These are phyloP conservation scores for Ictidomys tridecemlineatus DNA, from an alignment of 2,113 vertebrate species.

Conservation along the genomic window DNA sequence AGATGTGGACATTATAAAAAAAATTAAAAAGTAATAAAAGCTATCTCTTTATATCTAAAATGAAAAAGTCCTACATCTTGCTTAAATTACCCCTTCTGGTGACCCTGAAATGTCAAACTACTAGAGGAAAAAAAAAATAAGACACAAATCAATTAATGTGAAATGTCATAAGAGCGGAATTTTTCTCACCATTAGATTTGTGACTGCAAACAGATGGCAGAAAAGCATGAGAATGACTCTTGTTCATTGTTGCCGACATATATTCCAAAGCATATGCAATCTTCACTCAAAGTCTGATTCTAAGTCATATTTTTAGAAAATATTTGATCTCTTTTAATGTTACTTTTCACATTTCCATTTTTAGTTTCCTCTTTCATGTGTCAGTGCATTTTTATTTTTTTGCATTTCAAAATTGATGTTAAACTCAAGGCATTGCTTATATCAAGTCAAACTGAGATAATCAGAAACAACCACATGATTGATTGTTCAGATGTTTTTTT, in stretches of 20 bases:
- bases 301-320: conserved; percentile 51
- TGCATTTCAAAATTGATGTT: background rate
- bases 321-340: background rate
- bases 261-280: background rate
- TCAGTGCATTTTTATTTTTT: background rate
- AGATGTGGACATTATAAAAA: background rate
- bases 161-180: background rate
- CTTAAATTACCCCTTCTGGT: background rate
- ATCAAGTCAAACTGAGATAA: conserved; percentile 47
- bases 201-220: conserved; percentile 36
- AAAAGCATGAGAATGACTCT: background rate
- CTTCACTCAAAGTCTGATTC: background rate
- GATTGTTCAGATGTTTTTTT: conserved; percentile 25
- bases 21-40: background rate
- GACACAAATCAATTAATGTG: background rate
- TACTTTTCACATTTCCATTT: background rate
- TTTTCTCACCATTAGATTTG: conserved; percentile 33
- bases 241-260: background rate
- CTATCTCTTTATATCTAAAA: background rate
- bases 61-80: background rate
- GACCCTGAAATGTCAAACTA: background rate
- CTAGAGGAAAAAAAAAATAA: background rate
- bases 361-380: background rate
- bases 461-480: conserved; percentile 6
- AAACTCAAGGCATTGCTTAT: background rate